These are phyloP conservation scores for Alauda arvensis DNA, from an alignment of 2,797 vertebrate genomes.

Conservation along the genomic window DNA sequence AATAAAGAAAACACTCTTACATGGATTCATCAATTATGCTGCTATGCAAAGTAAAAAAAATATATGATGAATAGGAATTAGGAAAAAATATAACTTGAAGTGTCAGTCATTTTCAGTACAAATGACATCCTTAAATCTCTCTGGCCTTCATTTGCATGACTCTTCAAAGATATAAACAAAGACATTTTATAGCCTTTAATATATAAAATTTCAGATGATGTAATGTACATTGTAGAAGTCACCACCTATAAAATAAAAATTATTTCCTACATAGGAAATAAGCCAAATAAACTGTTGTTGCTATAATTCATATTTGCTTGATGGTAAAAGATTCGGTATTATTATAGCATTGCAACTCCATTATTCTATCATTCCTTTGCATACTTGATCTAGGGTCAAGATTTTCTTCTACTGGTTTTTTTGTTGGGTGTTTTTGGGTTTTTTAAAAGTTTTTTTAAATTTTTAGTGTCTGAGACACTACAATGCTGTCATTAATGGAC, in stretches of 20 bases:
- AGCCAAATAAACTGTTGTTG: not conserved
- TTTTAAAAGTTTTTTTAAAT: accelerated
- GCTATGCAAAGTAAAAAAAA: not conserved
- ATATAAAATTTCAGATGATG: not conserved
- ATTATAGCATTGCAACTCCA: not conserved
- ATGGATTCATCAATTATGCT: not conserved
- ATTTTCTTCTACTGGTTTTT: not conserved
- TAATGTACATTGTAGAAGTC: not conserved
- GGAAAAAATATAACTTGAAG: not conserved
- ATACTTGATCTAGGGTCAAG: not conserved
- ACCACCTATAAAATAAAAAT: not conserved
- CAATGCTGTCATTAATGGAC: not conserved
- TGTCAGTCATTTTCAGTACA: not conserved
- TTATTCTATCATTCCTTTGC: not conserved
- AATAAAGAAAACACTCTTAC: not conserved
- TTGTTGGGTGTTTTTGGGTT: accelerated
- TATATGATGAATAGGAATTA: not conserved
- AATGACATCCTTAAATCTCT: not conserved
- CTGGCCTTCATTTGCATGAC: not conserved
- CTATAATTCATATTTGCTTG: not conserved
- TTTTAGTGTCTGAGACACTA: not conserved
- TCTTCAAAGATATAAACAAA: not conserved
- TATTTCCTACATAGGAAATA: not conserved
- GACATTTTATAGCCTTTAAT: not conserved
- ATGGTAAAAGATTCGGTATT: not conserved